Percentiles rank a stretch among this genome's conserved stretches.
Conservation (phyloP, 2,797 vertebrate genomes). For the Enteromius argenteus region DNA sequence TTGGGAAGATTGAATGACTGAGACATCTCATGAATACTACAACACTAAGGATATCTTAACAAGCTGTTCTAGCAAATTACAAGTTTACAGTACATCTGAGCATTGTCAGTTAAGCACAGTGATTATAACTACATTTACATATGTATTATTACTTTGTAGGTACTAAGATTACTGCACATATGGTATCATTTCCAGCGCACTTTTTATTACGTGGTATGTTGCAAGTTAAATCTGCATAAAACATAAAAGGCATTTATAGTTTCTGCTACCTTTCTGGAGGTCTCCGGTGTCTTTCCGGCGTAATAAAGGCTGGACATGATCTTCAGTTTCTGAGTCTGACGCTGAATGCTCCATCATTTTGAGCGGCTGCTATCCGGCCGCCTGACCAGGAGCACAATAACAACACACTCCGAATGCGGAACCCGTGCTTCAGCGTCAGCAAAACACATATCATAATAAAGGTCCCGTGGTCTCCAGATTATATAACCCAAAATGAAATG, state of each 20-base stretch:
- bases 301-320: constrained; percentile 64
- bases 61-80: background rate
- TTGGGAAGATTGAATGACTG: background rate
- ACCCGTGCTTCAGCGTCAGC: background rate
- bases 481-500: background rate
- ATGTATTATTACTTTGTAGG: background rate
- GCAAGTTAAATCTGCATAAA: background rate
- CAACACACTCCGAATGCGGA: constrained; percentile 6
- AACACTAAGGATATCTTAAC: background rate
- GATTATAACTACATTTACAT: background rate
- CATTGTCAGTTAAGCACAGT: background rate
- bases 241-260: no score
- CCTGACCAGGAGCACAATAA: constrained; percentile 9
- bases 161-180: background rate
- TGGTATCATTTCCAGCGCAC: background rate
- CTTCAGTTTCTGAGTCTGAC: constrained; percentile 66
- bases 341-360: constrained; percentile 60
- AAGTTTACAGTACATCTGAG: background rate
- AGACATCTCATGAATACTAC: background rate
- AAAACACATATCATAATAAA: constrained; percentile 30
- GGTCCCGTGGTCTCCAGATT: background rate
- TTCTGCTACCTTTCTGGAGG: constrained; percentile 59
- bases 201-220: background rate
- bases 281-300: constrained; percentile 32
- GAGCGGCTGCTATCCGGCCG: constrained; percentile 5